These are phyloP conservation scores for Bufotes viridis DNA, from an alignment of 2,797 vertebrate species.

Conservation along the genomic window DNA sequence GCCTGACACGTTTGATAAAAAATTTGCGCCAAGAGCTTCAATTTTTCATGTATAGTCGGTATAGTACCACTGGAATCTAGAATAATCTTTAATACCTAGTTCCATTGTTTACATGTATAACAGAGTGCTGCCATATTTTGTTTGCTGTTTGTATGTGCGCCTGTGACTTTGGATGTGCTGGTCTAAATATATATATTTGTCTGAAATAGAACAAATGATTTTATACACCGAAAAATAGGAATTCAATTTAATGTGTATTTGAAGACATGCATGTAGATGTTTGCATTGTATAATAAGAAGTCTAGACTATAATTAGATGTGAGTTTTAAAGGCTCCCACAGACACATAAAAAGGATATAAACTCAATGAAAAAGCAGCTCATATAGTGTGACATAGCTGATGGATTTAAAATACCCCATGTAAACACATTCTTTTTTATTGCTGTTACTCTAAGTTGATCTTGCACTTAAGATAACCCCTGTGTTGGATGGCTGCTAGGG, in stretches of 20 bases:
- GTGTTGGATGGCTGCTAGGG: slow-evolving; percentile 20
- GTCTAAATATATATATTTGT: neutral
- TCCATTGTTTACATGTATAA: no score
- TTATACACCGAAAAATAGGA: neutral
- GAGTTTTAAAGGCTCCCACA: slow-evolving; percentile 23
- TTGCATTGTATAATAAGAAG: slow-evolving; percentile 39
- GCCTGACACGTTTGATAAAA: no score
- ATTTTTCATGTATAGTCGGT: no score
- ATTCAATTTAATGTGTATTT: neutral
- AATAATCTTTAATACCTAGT: no score
- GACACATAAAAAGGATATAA: slow-evolving; percentile 47
- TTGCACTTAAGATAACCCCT: slow-evolving; percentile 55
- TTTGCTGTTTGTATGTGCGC: no score
- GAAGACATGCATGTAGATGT: slow-evolving; percentile 33
- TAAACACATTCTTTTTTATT: slow-evolving; percentile 43
- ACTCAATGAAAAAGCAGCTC: slow-evolving; percentile 45
- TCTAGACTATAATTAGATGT: slow-evolving; percentile 51
- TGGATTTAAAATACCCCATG: slow-evolving; percentile 22
- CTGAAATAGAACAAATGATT: slow-evolving; percentile 7
- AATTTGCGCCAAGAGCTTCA: no score
- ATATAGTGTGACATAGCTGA: slow-evolving; percentile 24
- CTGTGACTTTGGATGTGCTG: no score
- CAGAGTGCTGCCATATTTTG: no score
- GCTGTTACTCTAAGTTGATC: slow-evolving; percentile 39
- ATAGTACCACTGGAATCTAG: no score